A percentile compares a stretch with the other conserved stretches of the same genome.
phyloP scores from a whole-genome alignment of 2,888 invertebrate genomes.

The Biston stratarius region DNA sequence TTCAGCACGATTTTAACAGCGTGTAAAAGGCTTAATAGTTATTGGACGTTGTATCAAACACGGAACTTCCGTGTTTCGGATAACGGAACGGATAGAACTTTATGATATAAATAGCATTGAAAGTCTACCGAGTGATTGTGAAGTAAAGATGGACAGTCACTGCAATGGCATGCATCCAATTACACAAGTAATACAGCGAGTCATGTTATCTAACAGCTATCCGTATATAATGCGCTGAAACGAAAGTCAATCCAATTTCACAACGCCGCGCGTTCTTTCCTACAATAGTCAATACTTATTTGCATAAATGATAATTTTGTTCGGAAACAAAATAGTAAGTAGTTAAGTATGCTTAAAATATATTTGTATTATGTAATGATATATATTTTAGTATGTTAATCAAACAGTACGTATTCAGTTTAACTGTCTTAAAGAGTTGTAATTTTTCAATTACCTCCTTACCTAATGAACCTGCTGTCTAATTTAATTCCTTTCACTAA shows the following conservation, averaged over 20 bases:
- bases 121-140: not conserved
- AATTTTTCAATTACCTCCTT: too few relatives aligned
- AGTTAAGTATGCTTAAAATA: not conserved
- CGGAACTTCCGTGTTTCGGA: too few relatives aligned
- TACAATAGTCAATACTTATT: conserved; percentile 1
- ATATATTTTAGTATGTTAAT: too few relatives aligned
- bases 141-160: conserved; percentile 2
- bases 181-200: conserved; percentile 5
- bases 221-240: conserved; percentile 11
- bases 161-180: conserved; percentile 6
- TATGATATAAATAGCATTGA: too few relatives aligned
- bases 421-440: too few relatives aligned
- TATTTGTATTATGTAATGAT: not conserved
- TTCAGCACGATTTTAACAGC: too few relatives aligned
- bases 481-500: too few relatives aligned
- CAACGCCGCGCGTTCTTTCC: not conserved
- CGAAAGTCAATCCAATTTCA: conserved; percentile 23
- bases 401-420: too few relatives aligned
- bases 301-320: not conserved
- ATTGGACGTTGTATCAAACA: too few relatives aligned
- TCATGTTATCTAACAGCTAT: conserved; percentile 10
- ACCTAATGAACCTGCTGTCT: too few relatives aligned
- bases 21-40: too few relatives aligned
- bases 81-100: too few relatives aligned
- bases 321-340: not conserved